Base-by-base conservation (phyloP, 2,888 invertebrate genomes). In the Drosophila prolongata region DNA sequence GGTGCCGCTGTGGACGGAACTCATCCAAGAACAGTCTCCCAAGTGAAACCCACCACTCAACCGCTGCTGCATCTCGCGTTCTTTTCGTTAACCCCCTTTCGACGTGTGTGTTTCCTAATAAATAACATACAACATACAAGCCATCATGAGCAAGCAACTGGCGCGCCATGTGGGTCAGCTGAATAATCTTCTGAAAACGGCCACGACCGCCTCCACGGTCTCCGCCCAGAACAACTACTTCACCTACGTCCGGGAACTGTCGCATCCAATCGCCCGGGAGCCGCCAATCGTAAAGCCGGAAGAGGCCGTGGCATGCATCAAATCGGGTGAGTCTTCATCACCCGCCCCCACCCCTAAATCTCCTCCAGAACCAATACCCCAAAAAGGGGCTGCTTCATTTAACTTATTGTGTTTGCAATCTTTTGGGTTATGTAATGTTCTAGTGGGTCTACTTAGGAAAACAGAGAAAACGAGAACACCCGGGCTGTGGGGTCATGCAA, bases 171-270 rank as follows among this genome's bases (percentile, higher is more conserved):
- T 62, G 11, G 54, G 64, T 6, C 74, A 69, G 27, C 38, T 74
- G 34, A 70, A 70, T 56, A 82, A 68, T 57, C 55, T 83, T 27
- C 73, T 83, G 58, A 59, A 49, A n/a, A 60, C 49, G 16, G 49
- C 42, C 35, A 10, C 34, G 11, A 38, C 76, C 24, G 76, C 77
- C 24, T 87, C 81, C 43, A 65, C 71, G 44, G 73, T 77, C 10
- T 46, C 77, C 16, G 61, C 70, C 62, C 88, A 90, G 43, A 91
- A 91, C 68, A 90, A 79, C 50, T 97, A 95, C 92, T 96, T 95
- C 90, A 95, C 97, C 0, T 97, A 97, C 89, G 95, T 95, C 24
- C 95, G 95, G 75, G 97, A 97, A 91, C 94, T 97, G 46, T 94
- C 97, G 42, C 96, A 97, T 93, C 96, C 97, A 13, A 92, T 96